These are phyloP conservation scores for Microcebus lehilahytsara DNA, from an alignment of 2,113 vertebrate species.

Conservation along the genomic window DNA sequence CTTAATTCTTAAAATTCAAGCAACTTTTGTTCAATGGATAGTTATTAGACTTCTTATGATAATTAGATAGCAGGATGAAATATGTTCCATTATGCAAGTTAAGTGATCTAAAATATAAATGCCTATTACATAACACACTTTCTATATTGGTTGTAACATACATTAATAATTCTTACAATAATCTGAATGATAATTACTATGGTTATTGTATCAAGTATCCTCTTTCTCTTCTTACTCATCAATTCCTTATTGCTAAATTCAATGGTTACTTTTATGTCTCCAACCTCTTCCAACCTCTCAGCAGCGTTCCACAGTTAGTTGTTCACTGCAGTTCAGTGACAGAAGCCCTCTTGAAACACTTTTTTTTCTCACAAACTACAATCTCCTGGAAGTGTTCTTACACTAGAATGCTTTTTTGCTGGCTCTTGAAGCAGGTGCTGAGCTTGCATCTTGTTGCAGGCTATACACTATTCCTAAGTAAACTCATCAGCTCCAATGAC, in stretches of 20 bases:
- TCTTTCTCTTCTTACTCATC: background rate
- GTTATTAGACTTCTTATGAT: background rate
- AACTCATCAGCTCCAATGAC: background rate
- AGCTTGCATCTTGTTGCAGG: background rate
- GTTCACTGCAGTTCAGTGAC: background rate
- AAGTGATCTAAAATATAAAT: background rate
- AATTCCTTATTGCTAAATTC: background rate
- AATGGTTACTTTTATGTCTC: background rate
- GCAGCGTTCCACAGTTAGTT: background rate
- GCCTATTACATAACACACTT: background rate
- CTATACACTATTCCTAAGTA: background rate
- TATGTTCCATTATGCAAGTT: background rate
- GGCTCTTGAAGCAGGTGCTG: background rate
- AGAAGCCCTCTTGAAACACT: background rate
- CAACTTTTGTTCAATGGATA: background rate
- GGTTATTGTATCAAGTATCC: background rate
- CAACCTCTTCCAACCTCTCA: background rate
- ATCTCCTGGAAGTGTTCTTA: background rate
- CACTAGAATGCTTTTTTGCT: background rate
- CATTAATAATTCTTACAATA: background rate
- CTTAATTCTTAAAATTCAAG: slow-evolving; percentile 6
- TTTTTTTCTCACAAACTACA: background rate
- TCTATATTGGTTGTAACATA: background rate
- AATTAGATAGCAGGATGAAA: background rate
- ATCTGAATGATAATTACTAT: background rate